Conservation (phyloP, 2,113 vertebrate genomes). For the Phocoena sinus region DNA sequence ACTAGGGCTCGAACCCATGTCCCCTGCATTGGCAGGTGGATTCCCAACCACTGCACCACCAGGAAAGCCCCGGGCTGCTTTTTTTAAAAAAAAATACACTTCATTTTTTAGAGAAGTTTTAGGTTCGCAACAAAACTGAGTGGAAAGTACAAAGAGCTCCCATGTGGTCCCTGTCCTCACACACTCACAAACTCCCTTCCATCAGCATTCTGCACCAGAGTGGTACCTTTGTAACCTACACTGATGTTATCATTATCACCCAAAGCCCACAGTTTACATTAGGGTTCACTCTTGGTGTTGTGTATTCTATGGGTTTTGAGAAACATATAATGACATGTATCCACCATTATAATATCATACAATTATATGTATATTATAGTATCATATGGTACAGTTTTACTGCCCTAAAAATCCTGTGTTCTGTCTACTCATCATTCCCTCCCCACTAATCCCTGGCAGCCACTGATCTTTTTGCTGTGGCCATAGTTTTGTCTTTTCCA, state of each 20-base stretch:
- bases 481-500: background rate
- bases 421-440: background rate
- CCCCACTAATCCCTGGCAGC: background rate
- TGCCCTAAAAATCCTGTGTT: background rate
- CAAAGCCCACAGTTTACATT: background rate
- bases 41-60: no score
- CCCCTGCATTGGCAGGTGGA: no score
- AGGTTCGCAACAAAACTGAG: background rate
- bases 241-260: background rate
- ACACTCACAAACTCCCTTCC: background rate
- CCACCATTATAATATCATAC: background rate
- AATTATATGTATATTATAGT: no score
- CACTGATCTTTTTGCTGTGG: background rate
- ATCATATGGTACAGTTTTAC: background rate
- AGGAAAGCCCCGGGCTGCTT: background rate
- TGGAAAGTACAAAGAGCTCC: background rate
- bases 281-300: background rate
- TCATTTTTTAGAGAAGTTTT: background rate
- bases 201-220: background rate
- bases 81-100: background rate
- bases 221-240: background rate
- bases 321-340: background rate
- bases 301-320: background rate
- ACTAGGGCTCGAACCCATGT: no score
- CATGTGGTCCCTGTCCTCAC: background rate